Evolutionary conservation across 2,888 invertebrate genomes (phyloP).

Genomic region (Nebria brevicollis): DNA sequence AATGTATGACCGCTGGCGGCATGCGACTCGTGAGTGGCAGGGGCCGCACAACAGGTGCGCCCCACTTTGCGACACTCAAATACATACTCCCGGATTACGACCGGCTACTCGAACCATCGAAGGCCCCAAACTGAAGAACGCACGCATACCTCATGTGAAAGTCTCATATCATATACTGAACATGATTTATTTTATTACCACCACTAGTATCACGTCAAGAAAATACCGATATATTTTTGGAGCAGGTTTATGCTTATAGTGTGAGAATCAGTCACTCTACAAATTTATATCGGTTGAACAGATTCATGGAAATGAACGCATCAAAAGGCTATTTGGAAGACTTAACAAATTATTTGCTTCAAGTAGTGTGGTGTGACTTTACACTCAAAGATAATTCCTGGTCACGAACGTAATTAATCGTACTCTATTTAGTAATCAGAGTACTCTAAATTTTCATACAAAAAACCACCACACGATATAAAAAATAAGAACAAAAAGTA

Average conservation of each 20-base stretch:
- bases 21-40: conserved; percentile 11
- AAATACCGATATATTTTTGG: not conserved
- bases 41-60: conserved; percentile 23
- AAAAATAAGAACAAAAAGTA: no score
- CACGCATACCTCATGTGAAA: conserved; percentile 38
- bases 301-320: no score
- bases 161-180: conserved; percentile 5
- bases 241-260: not conserved
- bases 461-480: no score
- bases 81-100: conserved; percentile 36
- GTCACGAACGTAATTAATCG: no score
- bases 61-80: conserved; percentile 25
- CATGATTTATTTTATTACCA: not conserved
- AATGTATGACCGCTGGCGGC: conserved; percentile 13
- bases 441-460: no score
- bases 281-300: no score
- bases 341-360: no score
- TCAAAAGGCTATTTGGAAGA: no score
- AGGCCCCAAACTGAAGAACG: not conserved
- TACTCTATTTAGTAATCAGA: no score
- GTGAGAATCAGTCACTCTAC: not conserved
- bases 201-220: not conserved
- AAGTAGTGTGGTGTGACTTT: no score
- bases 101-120: not conserved
- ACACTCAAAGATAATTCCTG: no score